A percentile compares a stretch with the other conserved stretches of the same genome.
These are phyloP conservation scores for Epicauta chinensis DNA, from an alignment of 1,140 invertebrate species.

Conservation along the genomic window DNA sequence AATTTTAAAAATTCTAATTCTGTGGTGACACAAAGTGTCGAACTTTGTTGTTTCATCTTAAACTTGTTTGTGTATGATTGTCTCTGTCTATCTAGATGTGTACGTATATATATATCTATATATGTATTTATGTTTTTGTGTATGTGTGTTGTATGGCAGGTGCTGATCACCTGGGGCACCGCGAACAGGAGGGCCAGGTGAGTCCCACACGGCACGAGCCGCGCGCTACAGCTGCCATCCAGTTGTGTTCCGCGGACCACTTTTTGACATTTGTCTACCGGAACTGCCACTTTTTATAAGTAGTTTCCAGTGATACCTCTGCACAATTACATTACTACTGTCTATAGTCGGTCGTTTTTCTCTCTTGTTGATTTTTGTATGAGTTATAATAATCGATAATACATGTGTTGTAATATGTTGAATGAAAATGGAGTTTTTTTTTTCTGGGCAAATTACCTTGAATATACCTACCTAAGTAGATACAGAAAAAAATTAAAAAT, in stretches of 20 bases:
- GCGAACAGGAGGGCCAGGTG: conserved; percentile 26
- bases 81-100: too few relatives aligned
- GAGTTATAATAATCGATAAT: background rate
- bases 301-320: too few relatives aligned
- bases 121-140: too few relatives aligned
- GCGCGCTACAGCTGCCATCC: conserved; percentile 23
- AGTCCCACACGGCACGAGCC: conserved; percentile 22
- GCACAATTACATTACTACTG: background rate
- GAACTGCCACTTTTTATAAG: conserved; percentile 15
- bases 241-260: conserved; percentile 20
- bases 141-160: conserved; percentile 12
- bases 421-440: background rate
- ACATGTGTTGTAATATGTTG: background rate
- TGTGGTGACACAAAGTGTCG: conserved; percentile 1
- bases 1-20: too few relatives aligned
- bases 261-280: conserved; percentile 23
- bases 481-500: too few relatives aligned
- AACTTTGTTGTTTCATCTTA: background rate
- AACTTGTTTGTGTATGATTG: too few relatives aligned
- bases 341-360: background rate
- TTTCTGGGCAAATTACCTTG: background rate
- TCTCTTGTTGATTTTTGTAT: background rate
- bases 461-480: too few relatives aligned
- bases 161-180: conserved; percentile 24
- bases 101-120: too few relatives aligned